Conservation (phyloP, 2,888 invertebrate species). For the Euphydryas editha region DNA sequence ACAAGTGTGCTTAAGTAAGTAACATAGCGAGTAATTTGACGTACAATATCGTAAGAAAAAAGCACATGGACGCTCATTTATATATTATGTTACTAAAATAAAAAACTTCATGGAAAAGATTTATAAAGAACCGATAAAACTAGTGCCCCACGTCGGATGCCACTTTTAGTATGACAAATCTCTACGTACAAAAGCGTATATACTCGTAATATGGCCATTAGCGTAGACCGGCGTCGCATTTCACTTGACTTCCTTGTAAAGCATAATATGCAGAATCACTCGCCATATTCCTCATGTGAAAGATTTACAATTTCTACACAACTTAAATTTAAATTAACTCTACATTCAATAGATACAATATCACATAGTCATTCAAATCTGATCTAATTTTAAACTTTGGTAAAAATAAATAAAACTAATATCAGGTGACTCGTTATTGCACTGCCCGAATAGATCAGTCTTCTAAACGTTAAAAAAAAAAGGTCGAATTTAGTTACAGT, state of each 20-base stretch:
- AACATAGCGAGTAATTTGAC: background rate
- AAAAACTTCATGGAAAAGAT: background rate
- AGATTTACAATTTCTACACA: slow-evolving; percentile 1
- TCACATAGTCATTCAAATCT: slow-evolving; percentile 10
- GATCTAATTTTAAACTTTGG: slow-evolving; percentile 1
- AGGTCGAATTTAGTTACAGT: slow-evolving; percentile 43
- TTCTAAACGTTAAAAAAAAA: slow-evolving; percentile 53
- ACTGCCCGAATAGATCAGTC: slow-evolving; percentile 77
- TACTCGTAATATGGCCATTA: background rate
- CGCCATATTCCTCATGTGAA: background rate
- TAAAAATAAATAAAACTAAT: slow-evolving; percentile 4
- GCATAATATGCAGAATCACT: background rate
- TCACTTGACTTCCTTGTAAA: background rate
- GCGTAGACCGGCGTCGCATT: background rate
- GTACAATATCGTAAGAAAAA: background rate
- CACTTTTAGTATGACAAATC: background rate
- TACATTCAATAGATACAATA: slow-evolving; percentile 9
- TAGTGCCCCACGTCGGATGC: slow-evolving; percentile 1
- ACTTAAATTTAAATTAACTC: background rate
- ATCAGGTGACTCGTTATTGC: slow-evolving; percentile 61
- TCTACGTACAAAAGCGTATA: background rate
- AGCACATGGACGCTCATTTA: background rate
- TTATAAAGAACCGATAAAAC: background rate
- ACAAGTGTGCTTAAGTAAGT: background rate
- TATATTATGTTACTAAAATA: background rate